Evolutionary conservation across 2,113 vertebrate species (phyloP).

Genomic region (Prunella fulvescens): DNA sequence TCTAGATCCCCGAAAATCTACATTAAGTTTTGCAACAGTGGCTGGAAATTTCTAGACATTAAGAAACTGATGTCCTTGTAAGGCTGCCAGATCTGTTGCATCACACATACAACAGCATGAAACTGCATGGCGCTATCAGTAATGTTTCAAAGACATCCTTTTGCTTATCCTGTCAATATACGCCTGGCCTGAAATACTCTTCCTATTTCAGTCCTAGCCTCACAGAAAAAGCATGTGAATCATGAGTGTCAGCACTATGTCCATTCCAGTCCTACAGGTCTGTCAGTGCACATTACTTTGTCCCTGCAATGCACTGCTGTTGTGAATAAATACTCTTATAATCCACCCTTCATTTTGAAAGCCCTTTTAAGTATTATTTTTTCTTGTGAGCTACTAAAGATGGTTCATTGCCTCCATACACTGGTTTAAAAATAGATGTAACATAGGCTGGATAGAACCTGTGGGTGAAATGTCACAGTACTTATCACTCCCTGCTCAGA

Average conservation of each 20-base stretch:
- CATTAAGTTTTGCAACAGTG: constrained; percentile 20
- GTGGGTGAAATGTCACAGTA: background rate
- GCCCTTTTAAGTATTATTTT: background rate
- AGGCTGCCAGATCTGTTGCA: constrained; percentile 57
- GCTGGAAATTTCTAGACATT: constrained; percentile 47
- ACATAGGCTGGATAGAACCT: background rate
- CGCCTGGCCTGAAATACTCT: constrained; percentile 28
- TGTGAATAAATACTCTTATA: background rate
- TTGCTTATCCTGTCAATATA: constrained; percentile 54
- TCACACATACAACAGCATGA: background rate
- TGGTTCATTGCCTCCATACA: background rate
- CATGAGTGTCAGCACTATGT: background rate
- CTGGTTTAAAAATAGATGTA: background rate
- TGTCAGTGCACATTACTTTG: background rate
- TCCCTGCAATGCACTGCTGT: background rate
- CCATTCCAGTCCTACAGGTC: background rate
- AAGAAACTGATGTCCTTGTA: constrained; percentile 65
- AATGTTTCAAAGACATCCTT: constrained; percentile 17
- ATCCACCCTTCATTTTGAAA: constrained; percentile 23
- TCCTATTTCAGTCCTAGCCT: background rate
- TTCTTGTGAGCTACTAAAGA: background rate
- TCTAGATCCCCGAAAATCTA: background rate
- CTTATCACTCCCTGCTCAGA: background rate
- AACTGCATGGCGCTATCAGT: constrained; percentile 10
- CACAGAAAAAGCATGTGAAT: background rate